Evolutionary conservation across 2,113 vertebrate genomes (phyloP), one percentile per base, ranked within the genome.

Genomic region (Deroptyus accipitrinus): DNA sequence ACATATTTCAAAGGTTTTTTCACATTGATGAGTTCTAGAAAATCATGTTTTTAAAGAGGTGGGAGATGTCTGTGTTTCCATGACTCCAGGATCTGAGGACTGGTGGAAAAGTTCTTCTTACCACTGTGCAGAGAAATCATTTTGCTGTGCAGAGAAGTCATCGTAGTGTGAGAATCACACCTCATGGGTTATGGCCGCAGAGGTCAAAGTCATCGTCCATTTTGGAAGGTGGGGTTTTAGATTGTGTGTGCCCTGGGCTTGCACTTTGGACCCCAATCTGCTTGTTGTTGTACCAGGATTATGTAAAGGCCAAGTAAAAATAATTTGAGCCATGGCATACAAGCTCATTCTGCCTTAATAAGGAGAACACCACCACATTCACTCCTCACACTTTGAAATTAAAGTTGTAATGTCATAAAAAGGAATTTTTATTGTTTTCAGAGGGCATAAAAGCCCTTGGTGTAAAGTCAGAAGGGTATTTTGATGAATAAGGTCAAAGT

Each of bases 341-440:
- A 30, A 78, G 80, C 80, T 95, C 17, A 15, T 88, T 92, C 92
- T 39, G 86, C 57, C 80, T 97, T 93, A 96, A 94, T 94, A 88
- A 84, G 72, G 85, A 92, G 90, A 96, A 94, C 88, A 59, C 3
- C 95, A 94, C 66, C 88, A 89, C 59, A 35, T 92, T 94, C 94
- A 74, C 87, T 94, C 93, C 73, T 95, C 95, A 90, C 76, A 74
- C 94, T 96, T 96, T 92, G 96, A 96, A 96, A 96, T 93, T 86
- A 63, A 95, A 96, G 93, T 86, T 84, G 86, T 95, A 91, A 85
- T 94, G 94, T 89, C 96, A 89, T 97, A 97, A 96, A 96, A 95
- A 81, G 75, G 69, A 87, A 59, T 91, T 90, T 96, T 96, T 96
- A 96, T 97, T 95, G 96, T 97, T 92, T 93, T 95, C 81, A 92